Percentiles rank a stretch among this genome's conserved stretches.
Conservation (phyloP, 1,140 invertebrate species). For the Drosophila nigrodunni region DNA sequence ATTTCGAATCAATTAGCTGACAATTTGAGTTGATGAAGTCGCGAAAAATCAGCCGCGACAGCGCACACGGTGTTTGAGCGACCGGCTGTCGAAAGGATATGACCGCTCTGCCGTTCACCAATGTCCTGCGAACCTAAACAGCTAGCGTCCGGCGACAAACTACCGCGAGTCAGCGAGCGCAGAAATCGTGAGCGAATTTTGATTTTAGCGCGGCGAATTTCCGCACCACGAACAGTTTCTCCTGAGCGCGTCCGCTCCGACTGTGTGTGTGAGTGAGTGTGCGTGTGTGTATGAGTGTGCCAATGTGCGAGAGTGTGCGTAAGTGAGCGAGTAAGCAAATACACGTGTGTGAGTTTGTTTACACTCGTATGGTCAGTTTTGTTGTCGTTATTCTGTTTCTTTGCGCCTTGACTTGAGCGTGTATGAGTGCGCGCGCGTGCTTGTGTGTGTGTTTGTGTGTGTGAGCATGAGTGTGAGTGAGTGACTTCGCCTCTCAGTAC, state of each 20-base stretch:
- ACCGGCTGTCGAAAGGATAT: conserved; percentile 81
- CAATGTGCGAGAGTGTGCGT: conserved; percentile 31
- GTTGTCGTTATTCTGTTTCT: conserved; percentile 58
- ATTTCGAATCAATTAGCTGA: conserved; percentile 26
- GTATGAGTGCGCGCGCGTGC: conserved; percentile 33
- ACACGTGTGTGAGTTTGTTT: conserved; percentile 62
- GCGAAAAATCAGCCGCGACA: conserved; percentile 51
- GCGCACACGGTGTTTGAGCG: conserved; percentile 56
- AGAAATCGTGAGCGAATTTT: conserved; percentile 80
- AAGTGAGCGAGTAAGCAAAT: conserved; percentile 43
- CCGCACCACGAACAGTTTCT: conserved; percentile 67
- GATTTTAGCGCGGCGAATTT: conserved; percentile 84
- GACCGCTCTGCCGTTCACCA: conserved; percentile 61
- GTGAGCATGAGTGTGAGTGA: not conserved
- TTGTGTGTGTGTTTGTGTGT: conserved; percentile 34
- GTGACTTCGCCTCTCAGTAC: conserved; percentile 28
- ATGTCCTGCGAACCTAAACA: conserved; percentile 79
- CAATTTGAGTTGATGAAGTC: conserved; percentile 38
- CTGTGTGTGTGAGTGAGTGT: conserved; percentile 34
- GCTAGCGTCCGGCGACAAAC: conserved; percentile 80
- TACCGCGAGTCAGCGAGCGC: conserved; percentile 69
- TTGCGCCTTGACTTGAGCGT: conserved; percentile 47
- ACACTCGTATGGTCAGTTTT: conserved; percentile 73
- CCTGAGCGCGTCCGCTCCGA: conserved; percentile 54
- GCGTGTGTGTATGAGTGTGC: conserved; percentile 28